phyloP scores from a whole-genome alignment of 2,888 invertebrate genomes.

The Rugalucina vietnamica region DNA sequence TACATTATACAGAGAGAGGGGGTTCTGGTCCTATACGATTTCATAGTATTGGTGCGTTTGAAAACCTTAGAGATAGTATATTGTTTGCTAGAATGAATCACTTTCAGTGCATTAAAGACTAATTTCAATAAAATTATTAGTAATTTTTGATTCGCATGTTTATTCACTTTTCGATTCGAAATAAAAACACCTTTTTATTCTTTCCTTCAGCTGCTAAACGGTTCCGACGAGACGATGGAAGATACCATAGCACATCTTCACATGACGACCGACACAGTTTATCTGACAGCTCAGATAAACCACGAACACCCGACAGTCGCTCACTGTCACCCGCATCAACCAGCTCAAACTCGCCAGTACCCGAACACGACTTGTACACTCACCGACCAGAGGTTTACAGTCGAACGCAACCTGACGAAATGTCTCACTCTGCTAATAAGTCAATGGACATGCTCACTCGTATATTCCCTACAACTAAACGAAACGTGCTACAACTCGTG shows the following conservation, averaged over 20 bases:
- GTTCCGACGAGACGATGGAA: constrained; percentile 35
- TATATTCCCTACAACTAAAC: constrained; percentile 94
- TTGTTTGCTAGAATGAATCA: too few relatives aligned
- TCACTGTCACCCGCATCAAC: constrained; percentile 46
- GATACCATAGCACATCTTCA: constrained; percentile 10
- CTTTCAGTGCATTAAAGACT: too few relatives aligned
- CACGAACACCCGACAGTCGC: constrained; percentile 48
- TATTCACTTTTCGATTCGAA: too few relatives aligned
- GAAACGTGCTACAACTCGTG: constrained; percentile 93
- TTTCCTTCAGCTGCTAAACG: constrained; percentile 49
- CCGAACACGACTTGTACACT: constrained; percentile 32
- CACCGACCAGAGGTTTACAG: not conserved
- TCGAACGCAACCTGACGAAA: constrained; percentile 14
- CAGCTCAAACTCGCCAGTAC: constrained; percentile 50
- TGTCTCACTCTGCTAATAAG: constrained; percentile 21
- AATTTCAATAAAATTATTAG: too few relatives aligned
- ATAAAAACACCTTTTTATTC: too few relatives aligned
- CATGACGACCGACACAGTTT: constrained; percentile 22
- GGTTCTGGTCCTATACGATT: too few relatives aligned
- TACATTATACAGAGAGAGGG: too few relatives aligned
- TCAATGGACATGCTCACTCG: constrained; percentile 93
- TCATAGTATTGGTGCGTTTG: too few relatives aligned
- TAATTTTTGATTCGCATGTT: too few relatives aligned
- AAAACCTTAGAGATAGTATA: too few relatives aligned
- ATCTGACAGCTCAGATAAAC: constrained; percentile 8